Base-by-base conservation (phyloP, 2,113 vertebrate genomes). In the Cavia porcellus region DNA sequence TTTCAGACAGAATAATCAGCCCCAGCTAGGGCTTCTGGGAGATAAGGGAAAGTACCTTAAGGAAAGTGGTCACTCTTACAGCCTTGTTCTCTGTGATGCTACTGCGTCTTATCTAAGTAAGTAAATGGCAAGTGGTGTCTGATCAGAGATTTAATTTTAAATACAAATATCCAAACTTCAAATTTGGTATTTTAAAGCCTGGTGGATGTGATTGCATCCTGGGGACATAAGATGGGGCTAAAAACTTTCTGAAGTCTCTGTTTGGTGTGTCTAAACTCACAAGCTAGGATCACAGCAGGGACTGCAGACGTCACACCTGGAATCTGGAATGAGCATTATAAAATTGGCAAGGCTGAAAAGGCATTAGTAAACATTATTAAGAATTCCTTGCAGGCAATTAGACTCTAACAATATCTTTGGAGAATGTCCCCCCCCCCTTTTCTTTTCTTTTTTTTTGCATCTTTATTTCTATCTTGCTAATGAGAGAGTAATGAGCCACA, bases 311-410 rank as follows among this genome's bases (percentile, higher is more conserved):
- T 98, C 98, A 98, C 98, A 98, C 98, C 98, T 98, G 98, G 98
- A 98, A 96, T 97, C 97, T 97, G 98, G 96, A 98, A 97, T 89
- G 96, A 98, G 97, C 97, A 94, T 98, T 98, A 99, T 98, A 99
- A 98, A 98, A 97, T 97, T 98, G 98, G 98, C 98, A 98, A 96
- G 97, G 96, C 98, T 98, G 98, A 98, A 98, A 98, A 98, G 97
- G 98, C 98, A 98, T 98, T 98, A 98, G 98, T 98, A 99, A 99
- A 99, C 98, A 99, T 99, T 98, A 99, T 99, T 99, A 98, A 98
- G 98, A 98, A 98, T 98, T 98, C 98, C 98, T 99, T 98, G 98
- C 98, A 99, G 98, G 98, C 98, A 99, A 99, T 98, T 99, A 99
- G 97, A 98, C 98, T 98, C 97, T 97, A 98, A 98, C 97, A 98